Evolutionary conservation across 2,888 invertebrate species (phyloP), one percentile per base, ranked within the genome.

Genomic region (Phengaris arion): DNA sequence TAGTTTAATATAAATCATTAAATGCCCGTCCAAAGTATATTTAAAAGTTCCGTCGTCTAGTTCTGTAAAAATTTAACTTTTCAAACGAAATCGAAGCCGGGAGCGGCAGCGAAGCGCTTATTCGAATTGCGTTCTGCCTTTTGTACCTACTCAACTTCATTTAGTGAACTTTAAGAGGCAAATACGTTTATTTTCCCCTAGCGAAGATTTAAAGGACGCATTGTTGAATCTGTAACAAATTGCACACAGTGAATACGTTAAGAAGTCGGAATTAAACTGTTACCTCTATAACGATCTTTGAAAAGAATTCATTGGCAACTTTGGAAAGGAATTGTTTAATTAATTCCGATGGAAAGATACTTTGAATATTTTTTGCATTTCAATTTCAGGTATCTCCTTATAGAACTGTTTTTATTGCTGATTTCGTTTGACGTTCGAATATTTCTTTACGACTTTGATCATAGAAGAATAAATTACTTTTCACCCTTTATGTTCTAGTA

Each of bases 221-320:
- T 93, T 93, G 93, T 93, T 92, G 88, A 91, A 92, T 89, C 87
- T 85, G 90, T 91, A 91, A 92, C 92, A 92, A 93, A 92, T 93
- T 92, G 91, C 89, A 88, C 85, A 85, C 85, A 86, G 85, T 91
- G 90, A 93, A 92, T 91, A 88, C 87, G 88, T 88, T 89, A 88
- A 85, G 85, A 87, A 87, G 85, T 87, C 80, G 87, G 83, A 88
- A 87, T 88, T 89, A 86, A 88, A 84, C 86, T 82, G 72, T 72
- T 80, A 82, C 73, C 74, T 76, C 76, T 79, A 81, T 79, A 83
- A 85, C 81, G 81, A 85, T 83, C 79, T 83, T 48, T 57, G 48
- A 80, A 82, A 81, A 78, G 79, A 77, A 77, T 79, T 79, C 77
- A 81, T 81, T 79, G 78, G 74, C 74, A 76, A 75, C 78, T 76